These are phyloP conservation scores for Lepus townsendii DNA, from an alignment of 2,797 vertebrate genomes.

Conservation along the genomic window DNA sequence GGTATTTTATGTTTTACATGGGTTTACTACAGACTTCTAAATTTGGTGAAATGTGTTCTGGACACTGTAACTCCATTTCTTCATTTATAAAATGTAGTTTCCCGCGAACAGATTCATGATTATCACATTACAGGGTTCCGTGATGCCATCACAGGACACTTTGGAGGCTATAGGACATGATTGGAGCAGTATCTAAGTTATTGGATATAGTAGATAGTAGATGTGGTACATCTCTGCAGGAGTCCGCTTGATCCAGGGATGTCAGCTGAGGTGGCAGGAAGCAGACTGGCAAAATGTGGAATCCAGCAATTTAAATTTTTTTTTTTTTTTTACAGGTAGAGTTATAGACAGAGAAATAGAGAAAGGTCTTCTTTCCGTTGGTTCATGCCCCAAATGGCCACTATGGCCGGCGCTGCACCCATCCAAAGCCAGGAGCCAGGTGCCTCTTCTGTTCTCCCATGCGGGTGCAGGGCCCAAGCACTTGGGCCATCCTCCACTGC, in stretches of 20 bases:
- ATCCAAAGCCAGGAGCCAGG: too few species aligned
- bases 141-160: neutral
- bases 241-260: neutral
- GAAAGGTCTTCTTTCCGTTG: too few species aligned
- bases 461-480: too few species aligned
- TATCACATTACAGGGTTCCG: neutral
- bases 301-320: too few species aligned
- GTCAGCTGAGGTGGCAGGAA: neutral
- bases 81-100: neutral
- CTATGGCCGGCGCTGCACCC: too few species aligned
- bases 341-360: too few species aligned
- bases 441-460: too few species aligned
- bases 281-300: neutral
- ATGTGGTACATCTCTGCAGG: neutral
- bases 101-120: neutral
- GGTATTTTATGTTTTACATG: neutral
- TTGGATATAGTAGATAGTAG: neutral
- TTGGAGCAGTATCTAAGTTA: neutral
- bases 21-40: neutral
- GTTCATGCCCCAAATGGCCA: too few species aligned
- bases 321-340: too few species aligned
- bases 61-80: neutral
- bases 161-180: neutral
- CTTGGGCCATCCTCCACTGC: too few species aligned
- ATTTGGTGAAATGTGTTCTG: neutral